A percentile compares a stretch with the other conserved stretches of the same genome.
These are phyloP conservation scores for Spea hammondii DNA, from an alignment of 2,797 vertebrate species.

Conservation along the genomic window DNA sequence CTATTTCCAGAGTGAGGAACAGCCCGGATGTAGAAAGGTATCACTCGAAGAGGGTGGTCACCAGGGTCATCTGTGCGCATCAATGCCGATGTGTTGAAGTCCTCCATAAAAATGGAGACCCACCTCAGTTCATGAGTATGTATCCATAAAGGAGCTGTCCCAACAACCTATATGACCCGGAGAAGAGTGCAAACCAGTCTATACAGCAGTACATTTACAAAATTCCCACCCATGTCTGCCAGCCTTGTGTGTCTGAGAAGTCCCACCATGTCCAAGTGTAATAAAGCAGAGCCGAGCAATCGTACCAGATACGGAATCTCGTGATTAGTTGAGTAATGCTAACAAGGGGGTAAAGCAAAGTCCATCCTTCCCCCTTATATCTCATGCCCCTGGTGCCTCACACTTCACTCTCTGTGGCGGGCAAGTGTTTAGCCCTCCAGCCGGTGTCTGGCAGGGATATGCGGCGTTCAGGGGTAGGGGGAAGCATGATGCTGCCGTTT, in stretches of 20 bases:
- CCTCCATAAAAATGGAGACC: background rate
- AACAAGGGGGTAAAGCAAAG: conserved; percentile 53
- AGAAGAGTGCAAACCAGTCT: background rate
- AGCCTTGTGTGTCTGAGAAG: background rate
- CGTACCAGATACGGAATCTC: conserved; percentile 64
- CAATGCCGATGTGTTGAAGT: background rate
- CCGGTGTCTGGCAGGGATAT: conserved; percentile 89
- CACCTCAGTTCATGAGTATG: background rate
- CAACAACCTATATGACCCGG: too few relatives aligned
- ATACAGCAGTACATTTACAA: background rate
- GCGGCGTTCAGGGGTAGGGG: conserved; percentile 81
- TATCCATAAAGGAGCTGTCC: background rate
- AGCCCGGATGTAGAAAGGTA: conserved; percentile 11
- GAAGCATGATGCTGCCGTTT: conserved; percentile 85
- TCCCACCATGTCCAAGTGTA: conserved; percentile 56
- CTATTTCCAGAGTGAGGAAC: conserved; percentile 35
- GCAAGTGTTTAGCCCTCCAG: conserved; percentile 87
- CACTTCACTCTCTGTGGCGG: conserved; percentile 91
- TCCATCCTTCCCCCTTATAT: conserved; percentile 53
- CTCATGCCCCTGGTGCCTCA: conserved; percentile 64
- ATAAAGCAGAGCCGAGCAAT: conserved; percentile 53
- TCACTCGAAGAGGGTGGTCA: background rate
- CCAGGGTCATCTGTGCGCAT: background rate
- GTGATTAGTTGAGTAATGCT: conserved; percentile 59
- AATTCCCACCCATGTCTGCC: background rate